Base-by-base conservation (phyloP, 2,888 invertebrate species). In the Bedellia somnulentella region DNA sequence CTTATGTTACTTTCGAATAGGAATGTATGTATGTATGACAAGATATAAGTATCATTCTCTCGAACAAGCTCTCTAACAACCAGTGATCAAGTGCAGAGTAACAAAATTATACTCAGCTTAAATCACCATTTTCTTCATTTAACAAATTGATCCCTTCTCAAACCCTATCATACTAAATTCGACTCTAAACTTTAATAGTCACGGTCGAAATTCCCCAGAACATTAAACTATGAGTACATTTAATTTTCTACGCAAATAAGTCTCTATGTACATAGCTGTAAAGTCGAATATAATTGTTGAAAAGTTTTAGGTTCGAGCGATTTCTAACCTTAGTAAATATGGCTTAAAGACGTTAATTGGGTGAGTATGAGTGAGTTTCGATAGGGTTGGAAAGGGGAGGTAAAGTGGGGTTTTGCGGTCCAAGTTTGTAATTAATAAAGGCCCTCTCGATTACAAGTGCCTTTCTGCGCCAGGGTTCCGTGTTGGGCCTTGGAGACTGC, bases 391-490 rank as follows among this genome's bases (percentile, higher is more conserved):
- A 27, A n/a, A n/a, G 15, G 36, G 32, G 29, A 27, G 25, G 42
- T 43, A 37, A 43, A 38, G 42, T 39, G 48, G 59, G 51, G 47
- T 56, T 54, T 53, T 70, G 73, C 52, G 71, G 73, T 71, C 54
- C 50, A 63, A 73, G 71, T 71, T 73, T 63, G 70, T 75, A 75
- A 75, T 73, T 73, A 73, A 75, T 73, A 73, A 73, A 70, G 61
- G 59, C 62, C 32, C 59, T 70, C 71, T 73, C 71, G 64, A 67
- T 75, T 73, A 71, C 75, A 68, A 68, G 70, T 61, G 60, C 64
- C 61, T 68, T 68, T 64, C 67, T 66, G 52, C 66, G 42, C 46
- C 42, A 60, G 59, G 47, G 50, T 52, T 17, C 11, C 11, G 22
- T n/a, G n/a, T n/a, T n/a, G n/a, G n/a, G n/a, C n/a, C 15, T 57